A percentile compares a stretch with the other conserved stretches of the same genome.
phyloP scores from a whole-genome alignment of 2,797 vertebrate species.

The Ptychobarbus kaznakovi region DNA sequence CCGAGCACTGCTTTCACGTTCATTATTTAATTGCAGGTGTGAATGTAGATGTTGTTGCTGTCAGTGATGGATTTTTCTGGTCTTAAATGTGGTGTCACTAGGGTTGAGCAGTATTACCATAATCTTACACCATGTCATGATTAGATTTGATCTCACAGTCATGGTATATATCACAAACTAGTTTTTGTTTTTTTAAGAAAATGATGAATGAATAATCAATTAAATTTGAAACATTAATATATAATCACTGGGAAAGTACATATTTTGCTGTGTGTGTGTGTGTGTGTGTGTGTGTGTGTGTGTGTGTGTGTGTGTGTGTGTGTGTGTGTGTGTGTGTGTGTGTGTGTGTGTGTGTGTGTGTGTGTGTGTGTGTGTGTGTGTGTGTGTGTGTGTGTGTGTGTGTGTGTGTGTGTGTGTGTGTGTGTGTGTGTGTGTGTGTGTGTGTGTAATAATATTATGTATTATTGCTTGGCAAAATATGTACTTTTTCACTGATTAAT shows the following conservation, averaged over 20 bases:
- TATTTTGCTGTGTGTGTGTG: not conserved
- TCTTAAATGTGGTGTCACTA: slow-evolving; percentile 59
- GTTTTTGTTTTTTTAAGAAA: not conserved
- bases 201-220: not conserved
- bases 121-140: not conserved
- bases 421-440: too few species aligned
- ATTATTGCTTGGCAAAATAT: not conserved
- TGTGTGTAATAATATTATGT: not conserved
- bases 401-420: not conserved
- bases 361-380: not conserved
- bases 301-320: too few species aligned
- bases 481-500: not conserved
- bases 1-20: slow-evolving; percentile 68
- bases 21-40: slow-evolving; percentile 78
- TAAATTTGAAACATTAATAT: not conserved
- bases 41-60: slow-evolving; percentile 70
- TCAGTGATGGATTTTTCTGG: slow-evolving; percentile 71
- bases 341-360: too few species aligned
- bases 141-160: not conserved
- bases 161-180: not conserved
- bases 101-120: not conserved
- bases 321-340: not conserved
- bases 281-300: too few species aligned
- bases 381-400: too few species aligned
- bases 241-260: too few species aligned